Evolutionary conservation across 2,888 invertebrate species (phyloP).

Genomic region (Agonopterix heracliana): DNA sequence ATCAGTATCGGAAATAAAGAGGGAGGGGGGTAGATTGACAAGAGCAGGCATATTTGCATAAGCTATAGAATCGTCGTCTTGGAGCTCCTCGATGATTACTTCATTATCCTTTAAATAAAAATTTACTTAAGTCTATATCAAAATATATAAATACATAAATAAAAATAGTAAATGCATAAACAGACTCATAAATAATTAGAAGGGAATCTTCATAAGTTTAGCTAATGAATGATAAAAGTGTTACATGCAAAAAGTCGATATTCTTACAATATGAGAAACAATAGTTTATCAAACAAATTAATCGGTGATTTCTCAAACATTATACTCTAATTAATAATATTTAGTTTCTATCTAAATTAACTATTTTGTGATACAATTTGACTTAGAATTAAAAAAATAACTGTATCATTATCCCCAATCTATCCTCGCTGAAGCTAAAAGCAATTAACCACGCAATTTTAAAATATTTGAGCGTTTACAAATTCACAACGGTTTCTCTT

Average conservation of each 20-base stretch:
- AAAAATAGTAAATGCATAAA: conserved; percentile 60
- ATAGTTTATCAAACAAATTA: too few relatives aligned
- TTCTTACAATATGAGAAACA: too few relatives aligned
- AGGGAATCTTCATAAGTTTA: conserved; percentile 12
- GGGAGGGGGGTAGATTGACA: conserved; percentile 48
- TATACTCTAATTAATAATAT: too few relatives aligned
- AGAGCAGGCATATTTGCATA: conserved; percentile 67
- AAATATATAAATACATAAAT: conserved; percentile 27
- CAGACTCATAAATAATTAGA: conserved; percentile 42
- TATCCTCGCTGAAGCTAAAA: too few relatives aligned
- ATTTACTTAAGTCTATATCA: conserved; percentile 61
- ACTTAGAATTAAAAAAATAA: too few relatives aligned
- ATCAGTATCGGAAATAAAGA: conserved; percentile 59
- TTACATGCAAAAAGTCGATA: conserved; percentile 1
- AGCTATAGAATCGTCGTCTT: conserved; percentile 63
- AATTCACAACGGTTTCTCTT: too few relatives aligned
- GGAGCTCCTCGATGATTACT: conserved; percentile 71
- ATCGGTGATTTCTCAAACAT: too few relatives aligned
- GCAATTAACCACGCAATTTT: too few relatives aligned
- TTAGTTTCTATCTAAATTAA: too few relatives aligned
- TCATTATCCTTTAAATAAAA: conserved; percentile 74
- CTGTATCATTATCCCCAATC: too few relatives aligned
- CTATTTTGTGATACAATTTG: too few relatives aligned
- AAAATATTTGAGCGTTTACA: too few relatives aligned
- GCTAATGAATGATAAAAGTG: neutral